Evolutionary conservation across 2,888 invertebrate species (phyloP), one percentile per base, ranked within the genome.

Genomic region (Sphaerophoria rueppellii): DNA sequence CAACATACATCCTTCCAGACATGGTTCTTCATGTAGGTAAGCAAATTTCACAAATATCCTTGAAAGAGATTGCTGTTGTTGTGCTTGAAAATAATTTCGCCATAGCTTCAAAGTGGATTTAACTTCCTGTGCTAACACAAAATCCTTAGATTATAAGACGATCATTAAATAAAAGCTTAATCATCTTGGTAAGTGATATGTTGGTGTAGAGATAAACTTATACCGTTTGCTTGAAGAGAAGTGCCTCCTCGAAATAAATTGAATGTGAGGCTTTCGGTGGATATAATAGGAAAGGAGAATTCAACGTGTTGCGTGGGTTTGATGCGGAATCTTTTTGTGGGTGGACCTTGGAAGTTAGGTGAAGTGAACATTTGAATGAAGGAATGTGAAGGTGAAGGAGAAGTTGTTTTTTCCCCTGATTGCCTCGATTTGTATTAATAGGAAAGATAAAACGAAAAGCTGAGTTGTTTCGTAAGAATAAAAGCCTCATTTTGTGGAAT

Each of bases 91-190:
- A 65, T 7, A 50, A 40, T 16, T 40, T 7, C 9, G 12, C 46
- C 34, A 48, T 34, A 50, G 50, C 50, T 54, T 52, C 37, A 37
- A 67, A 40, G 52, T 32, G 24, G 65, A 52, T 67, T 52, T 67
- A 37, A 67, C 37, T 67, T 67, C 43, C 9, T 48, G 40, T 40
- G 6, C 67, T 40, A 40, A 54, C 67, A 54, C 67, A 7, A 67
- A 67, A 67, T 67, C 67, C 40, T 16, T 32, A 54, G 65, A 67
- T 67, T 67, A 52, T 67, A 67, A 37, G 50, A 24, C 54, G 40
- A 67, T 67, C 67, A 67, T 67, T 67, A 54, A 67, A 67, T 54
- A 67, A 54, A 67, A 67, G 67, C 67, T 54, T 67, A 67, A 67
- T 67, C 67, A 67, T 67, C 67, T 67, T 54, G 24, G 65, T 65